phyloP scores from a whole-genome alignment of 2,888 invertebrate genomes.

The Eilema griseolum region DNA sequence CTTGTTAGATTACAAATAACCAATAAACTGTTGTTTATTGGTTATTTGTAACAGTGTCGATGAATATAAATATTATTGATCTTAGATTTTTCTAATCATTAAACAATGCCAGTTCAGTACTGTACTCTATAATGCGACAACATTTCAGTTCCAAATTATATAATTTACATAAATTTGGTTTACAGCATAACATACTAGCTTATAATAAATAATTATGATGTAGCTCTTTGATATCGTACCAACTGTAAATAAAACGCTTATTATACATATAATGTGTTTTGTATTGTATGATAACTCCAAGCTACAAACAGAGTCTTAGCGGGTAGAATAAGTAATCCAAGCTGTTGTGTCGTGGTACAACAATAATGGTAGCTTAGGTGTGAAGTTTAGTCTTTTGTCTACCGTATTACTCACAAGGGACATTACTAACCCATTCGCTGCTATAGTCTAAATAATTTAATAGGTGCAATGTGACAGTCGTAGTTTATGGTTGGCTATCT shows the following conservation, averaged over 20 bases:
- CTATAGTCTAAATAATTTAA: neutral
- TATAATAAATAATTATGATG: constrained; percentile 31
- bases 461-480: too few relatives aligned
- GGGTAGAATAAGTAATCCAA: neutral
- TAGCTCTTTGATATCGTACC: constrained; percentile 48
- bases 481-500: too few relatives aligned
- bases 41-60: too few relatives aligned
- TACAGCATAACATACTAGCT: constrained; percentile 10
- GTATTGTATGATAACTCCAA: neutral
- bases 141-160: neutral
- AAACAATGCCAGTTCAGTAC: neutral
- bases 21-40: neutral
- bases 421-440: neutral
- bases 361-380: neutral
- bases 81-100: too few relatives aligned
- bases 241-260: constrained; percentile 51
- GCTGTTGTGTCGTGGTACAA: neutral
- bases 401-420: neutral
- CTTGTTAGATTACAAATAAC: too few relatives aligned
- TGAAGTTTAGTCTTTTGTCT: constrained; percentile 1
- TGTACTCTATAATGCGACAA: neutral
- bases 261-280: constrained; percentile 28
- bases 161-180: neutral
- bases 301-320: constrained; percentile 3
- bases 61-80: too few relatives aligned